A percentile compares a stretch with the other conserved stretches of the same genome.
Evolutionary conservation across 2,888 invertebrate genomes (phyloP).

Genomic region (Calameuta idolon): DNA sequence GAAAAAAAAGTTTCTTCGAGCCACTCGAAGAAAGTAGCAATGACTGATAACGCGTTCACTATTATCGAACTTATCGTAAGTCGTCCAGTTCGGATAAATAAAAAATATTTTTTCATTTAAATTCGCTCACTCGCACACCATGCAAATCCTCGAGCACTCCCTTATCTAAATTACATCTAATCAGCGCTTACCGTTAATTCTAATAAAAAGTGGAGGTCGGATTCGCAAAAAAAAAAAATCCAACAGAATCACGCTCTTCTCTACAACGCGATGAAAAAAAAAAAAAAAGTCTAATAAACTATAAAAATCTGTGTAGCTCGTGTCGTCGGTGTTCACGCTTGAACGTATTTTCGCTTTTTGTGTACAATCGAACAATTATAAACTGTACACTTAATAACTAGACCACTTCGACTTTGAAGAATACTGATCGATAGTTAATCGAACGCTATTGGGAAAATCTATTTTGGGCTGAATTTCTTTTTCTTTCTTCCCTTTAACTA

Average conservation of each 20-base stretch:
- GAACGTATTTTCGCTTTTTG: slow-evolving; percentile 8
- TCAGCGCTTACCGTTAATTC: slow-evolving; percentile 11
- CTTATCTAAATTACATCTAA: slow-evolving; percentile 15
- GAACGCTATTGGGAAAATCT: not conserved
- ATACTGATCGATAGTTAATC: not conserved
- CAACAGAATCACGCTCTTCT: slow-evolving; percentile 10
- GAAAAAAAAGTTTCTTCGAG: not conserved
- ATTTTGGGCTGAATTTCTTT: not conserved
- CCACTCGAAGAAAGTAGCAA: not conserved
- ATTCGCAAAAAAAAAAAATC: slow-evolving; percentile 15
- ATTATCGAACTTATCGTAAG: not conserved
- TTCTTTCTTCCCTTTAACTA: not conserved
- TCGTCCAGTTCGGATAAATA: not conserved
- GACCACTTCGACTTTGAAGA: not conserved
- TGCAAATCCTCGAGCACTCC: slow-evolving; percentile 5
- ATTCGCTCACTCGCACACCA: not conserved
- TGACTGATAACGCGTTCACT: not conserved
- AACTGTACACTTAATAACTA: not conserved
- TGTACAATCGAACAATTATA: slow-evolving; percentile 15
- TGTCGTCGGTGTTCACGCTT: not conserved
- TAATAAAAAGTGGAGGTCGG: slow-evolving; percentile 5
- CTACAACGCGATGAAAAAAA: slow-evolving; percentile 11
- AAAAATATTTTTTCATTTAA: not conserved
- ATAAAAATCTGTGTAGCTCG: not conserved
- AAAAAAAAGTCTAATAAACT: slow-evolving; percentile 14